A percentile compares a stretch with the other conserved stretches of the same genome.
phyloP scores from a whole-genome alignment of 2,797 vertebrate genomes.

The Geotria australis region DNA sequence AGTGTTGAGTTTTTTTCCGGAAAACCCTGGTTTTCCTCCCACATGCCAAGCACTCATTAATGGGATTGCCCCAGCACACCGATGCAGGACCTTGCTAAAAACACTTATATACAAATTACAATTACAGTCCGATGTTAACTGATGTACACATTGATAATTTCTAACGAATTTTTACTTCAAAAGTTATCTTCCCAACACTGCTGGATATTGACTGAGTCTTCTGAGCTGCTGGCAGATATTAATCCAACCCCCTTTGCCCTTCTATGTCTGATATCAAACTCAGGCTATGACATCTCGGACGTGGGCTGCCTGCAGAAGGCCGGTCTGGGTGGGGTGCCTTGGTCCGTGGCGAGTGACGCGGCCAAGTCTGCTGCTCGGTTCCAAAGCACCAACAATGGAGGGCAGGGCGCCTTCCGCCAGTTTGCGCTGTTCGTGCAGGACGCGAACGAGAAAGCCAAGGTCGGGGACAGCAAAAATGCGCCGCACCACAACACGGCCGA shows the following conservation, averaged over 20 bases:
- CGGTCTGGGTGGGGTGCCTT: constrained; percentile 33
- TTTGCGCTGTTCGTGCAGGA: constrained; percentile 10
- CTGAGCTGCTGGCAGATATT: background rate
- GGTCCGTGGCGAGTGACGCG: constrained; percentile 16
- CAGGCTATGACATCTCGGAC: constrained; percentile 35
- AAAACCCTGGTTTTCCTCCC: too few species aligned
- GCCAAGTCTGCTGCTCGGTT: constrained; percentile 27
- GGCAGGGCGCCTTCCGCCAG: constrained; percentile 34
- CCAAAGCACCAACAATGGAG: constrained; percentile 20
- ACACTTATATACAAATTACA: too few species aligned
- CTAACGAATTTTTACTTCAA: background rate
- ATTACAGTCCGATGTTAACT: too few species aligned
- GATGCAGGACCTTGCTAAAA: too few species aligned
- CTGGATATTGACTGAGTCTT: background rate
- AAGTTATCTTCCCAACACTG: background rate
- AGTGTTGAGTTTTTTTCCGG: too few species aligned
- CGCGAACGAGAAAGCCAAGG: too few species aligned
- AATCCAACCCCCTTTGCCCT: background rate
- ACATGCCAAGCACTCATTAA: too few species aligned
- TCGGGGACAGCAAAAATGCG: too few species aligned
- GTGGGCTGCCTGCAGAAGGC: constrained; percentile 31
- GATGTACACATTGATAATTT: too few species aligned
- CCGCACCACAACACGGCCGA: too few species aligned
- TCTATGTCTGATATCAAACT: background rate
- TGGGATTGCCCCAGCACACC: too few species aligned